Evolutionary conservation across 2,797 vertebrate genomes (phyloP), one percentile per base, ranked within the genome.

Genomic region (Syngnathus acus): DNA sequence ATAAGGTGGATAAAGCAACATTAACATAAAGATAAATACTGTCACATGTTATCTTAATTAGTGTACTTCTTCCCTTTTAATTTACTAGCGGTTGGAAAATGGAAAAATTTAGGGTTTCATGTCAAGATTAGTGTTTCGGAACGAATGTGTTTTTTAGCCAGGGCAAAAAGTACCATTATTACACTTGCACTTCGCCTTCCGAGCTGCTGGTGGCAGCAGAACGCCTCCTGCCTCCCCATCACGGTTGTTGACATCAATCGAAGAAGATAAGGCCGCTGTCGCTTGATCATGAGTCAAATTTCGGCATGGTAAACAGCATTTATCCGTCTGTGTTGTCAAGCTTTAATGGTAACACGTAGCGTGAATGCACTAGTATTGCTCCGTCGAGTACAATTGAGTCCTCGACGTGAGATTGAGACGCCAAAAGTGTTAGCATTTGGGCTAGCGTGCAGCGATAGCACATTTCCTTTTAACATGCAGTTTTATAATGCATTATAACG

Each of bases 281-380:
- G 2, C 26, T 32, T 47, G 76, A 79, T 77, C 74, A 84, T 78
- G 68, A 74, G 17, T 69, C 45, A 38, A 62, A 65, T 61, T 68
- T 50, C 63, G 80, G 60, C 68, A 82, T 81, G 81, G 84, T 88
- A 83, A 86, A 26, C 6, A n/a, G 13, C 6, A 65, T 6, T 58
- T 38, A 0, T 10, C 0, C 1, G 13, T 23, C 8, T 6, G 19
- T 19, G 1, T n/a, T 51, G 5, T 38, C 4, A n/a, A n/a, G 19
- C 14, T 65, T 48, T 48, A 0, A n/a, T 10, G 5, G 1, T 19
- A 53, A 40, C 19, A 19, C 6, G 26, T n/a, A 4, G n/a, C 5
- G 5, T 19, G 11, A 40, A 23, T 8, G 6, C 16, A 16, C 40
- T 13, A 0, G 11, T 19, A 26, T 50, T 32, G 42, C 43, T 19